Percentiles rank a stretch among this genome's conserved stretches.
These are phyloP conservation scores for Drosophila melanica DNA, from an alignment of 1,140 invertebrate genomes.

Conservation along the genomic window DNA sequence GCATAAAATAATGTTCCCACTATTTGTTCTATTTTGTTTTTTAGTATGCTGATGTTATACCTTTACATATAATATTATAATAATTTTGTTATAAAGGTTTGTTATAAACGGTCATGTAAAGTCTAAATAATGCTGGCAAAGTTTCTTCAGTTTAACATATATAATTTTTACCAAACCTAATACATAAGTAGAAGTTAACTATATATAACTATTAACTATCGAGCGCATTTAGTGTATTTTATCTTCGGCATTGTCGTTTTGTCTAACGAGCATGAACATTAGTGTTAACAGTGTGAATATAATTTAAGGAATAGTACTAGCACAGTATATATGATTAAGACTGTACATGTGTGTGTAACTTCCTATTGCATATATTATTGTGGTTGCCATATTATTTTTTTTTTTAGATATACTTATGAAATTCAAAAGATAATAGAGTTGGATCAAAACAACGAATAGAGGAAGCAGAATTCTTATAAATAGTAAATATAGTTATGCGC, in stretches of 20 bases:
- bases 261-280: background rate
- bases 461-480: background rate
- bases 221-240: too few species aligned
- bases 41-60: background rate
- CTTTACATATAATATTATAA: too few species aligned
- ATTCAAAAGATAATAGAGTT: background rate
- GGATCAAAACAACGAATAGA: background rate
- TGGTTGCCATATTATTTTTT: background rate
- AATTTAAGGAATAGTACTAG: background rate
- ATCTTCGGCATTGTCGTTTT: too few species aligned
- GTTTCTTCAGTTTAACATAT: too few species aligned
- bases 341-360: slow-evolving; percentile 5
- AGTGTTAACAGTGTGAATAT: background rate
- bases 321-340: background rate
- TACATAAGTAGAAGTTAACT: too few species aligned
- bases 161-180: too few species aligned
- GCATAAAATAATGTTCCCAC: background rate
- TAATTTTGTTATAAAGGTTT: too few species aligned
- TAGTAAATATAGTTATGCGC: slow-evolving; percentile 3
- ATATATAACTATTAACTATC: too few species aligned
- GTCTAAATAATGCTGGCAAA: too few species aligned
- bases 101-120: too few species aligned
- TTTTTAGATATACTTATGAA: too few species aligned
- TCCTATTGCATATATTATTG: slow-evolving; percentile 54
- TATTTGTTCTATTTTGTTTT: background rate